These are phyloP conservation scores for Capitella teleta DNA, from an alignment of 1,140 invertebrate species.

Conservation along the genomic window DNA sequence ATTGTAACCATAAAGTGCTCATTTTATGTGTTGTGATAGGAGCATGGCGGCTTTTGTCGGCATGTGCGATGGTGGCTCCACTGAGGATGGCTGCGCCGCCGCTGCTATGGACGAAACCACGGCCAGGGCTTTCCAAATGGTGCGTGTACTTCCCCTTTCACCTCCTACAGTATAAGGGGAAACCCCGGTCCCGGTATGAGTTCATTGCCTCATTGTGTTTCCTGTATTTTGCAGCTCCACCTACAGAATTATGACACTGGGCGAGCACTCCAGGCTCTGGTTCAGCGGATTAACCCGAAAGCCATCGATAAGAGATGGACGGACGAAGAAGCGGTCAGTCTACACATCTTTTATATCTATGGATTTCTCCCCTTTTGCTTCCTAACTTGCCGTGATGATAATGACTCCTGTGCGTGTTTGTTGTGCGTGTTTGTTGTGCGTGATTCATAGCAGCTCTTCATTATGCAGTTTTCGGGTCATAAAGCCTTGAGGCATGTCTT, in stretches of 20 bases:
- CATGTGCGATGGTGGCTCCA: constrained; percentile 95
- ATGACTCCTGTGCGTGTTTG: no score
- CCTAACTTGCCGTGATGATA: no score
- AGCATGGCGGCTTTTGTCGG: constrained; percentile 71
- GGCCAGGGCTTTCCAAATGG: constrained; percentile 88
- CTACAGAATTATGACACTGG: constrained; percentile 89
- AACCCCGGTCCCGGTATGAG: no score
- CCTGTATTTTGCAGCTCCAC: constrained; percentile 68
- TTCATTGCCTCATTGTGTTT: no score
- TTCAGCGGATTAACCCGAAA: constrained; percentile 91
- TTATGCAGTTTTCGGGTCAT: no score
- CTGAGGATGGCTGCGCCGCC: constrained; percentile 90
- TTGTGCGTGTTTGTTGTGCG: no score
- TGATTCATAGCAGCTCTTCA: no score
- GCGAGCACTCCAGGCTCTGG: constrained; percentile 84
- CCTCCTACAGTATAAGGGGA: no score
- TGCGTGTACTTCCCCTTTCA: constrained; percentile 33
- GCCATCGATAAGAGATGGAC: constrained; percentile 96
- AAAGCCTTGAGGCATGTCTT: no score
- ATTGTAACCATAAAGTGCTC: neutral
- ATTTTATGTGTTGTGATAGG: constrained; percentile 22
- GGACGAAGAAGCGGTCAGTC: constrained; percentile 80
- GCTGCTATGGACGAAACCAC: constrained; percentile 94
- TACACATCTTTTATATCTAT: no score
- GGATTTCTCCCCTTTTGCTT: no score